Evolutionary conservation across 2,797 vertebrate species (phyloP), one percentile per base, ranked within the genome.

Genomic region (Cyprinella venusta): DNA sequence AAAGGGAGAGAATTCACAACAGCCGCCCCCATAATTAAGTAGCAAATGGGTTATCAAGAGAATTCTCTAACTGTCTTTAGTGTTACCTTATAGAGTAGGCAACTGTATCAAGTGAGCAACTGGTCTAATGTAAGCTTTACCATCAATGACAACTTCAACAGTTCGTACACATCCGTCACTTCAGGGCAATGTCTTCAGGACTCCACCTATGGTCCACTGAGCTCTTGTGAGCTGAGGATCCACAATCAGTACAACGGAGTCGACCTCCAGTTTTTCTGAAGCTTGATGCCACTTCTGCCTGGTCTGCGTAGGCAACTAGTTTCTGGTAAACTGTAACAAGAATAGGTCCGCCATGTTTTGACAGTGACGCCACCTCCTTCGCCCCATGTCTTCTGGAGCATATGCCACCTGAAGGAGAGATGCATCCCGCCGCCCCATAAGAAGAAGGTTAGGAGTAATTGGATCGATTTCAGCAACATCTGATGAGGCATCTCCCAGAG

Each of bases 11-110:
- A 68, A 56, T 56, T 76, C 52, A 59, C 50, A 80, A 70, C 65
- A 68, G 50, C 65, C 21, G 8, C 64, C 78, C 78, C n/a, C 50
- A 79, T 48, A 69, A 69, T 79, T 56, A 30, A 80, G 65, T 7
- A 70, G 65, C 48, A 80, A 80, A 70, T 80, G 65, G 54, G 21
- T 1, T 8, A 38, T 38, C 7, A 56, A 42, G 9, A n/a, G 33
- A 70, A 56, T 70, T 36, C 26, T 42, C 24, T 18, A 80, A 19
- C 2, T 24, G 33, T 56, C 48, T n/a, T 42, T 5, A 0, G 16
- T 1, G 6, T 69, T 21, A 54, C 24, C 50, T 36, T 67, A 6
- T 5, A 80, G 4, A 10, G 45, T 15, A 10, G 50, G 52, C 13
- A 80, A 79, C 16, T 48, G 0, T 64, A 64, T 42, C 10, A 64